phyloP scores from a whole-genome alignment of 1,140 invertebrate genomes.

The Bombus waltoni region DNA sequence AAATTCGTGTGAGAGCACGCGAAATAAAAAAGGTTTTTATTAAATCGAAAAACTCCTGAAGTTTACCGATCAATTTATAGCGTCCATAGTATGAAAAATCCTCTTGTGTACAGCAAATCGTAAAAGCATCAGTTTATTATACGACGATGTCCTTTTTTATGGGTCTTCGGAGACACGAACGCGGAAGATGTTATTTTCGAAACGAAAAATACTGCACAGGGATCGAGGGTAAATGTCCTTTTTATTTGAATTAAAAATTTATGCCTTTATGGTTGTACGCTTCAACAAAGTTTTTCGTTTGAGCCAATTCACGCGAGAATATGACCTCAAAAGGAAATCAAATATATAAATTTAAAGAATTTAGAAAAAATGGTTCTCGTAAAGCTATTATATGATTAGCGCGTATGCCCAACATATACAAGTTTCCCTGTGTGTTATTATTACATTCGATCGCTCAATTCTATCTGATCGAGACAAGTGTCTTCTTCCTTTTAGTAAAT shows the following conservation, averaged over 20 bases:
- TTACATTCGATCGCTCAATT: too few relatives aligned
- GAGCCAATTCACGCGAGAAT: too few relatives aligned
- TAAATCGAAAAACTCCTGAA: not conserved
- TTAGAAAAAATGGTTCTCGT: too few relatives aligned
- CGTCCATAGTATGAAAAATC: not conserved
- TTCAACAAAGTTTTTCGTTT: not conserved
- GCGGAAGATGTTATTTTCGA: not conserved
- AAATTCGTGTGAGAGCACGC: not conserved
- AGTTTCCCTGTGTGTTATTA: too few relatives aligned
- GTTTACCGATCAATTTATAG: not conserved
- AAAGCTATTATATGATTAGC: too few relatives aligned
- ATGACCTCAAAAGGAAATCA: not conserved
- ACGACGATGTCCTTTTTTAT: not conserved
- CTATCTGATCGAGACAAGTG: too few relatives aligned
- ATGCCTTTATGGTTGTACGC: not conserved
- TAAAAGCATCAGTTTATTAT: conserved; percentile 12
- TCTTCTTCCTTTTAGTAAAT: too few relatives aligned
- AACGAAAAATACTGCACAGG: not conserved
- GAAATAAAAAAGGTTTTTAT: too few relatives aligned
- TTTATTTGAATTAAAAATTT: not conserved
- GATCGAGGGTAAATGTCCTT: not conserved
- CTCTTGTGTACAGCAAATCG: conserved; percentile 3
- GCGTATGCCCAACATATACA: too few relatives aligned
- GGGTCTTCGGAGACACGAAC: not conserved
- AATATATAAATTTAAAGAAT: not conserved